A percentile compares a stretch with the other conserved stretches of the same genome.
Evolutionary conservation across 2,888 invertebrate species (phyloP).

Genomic region (Cyaniris semiargus): DNA sequence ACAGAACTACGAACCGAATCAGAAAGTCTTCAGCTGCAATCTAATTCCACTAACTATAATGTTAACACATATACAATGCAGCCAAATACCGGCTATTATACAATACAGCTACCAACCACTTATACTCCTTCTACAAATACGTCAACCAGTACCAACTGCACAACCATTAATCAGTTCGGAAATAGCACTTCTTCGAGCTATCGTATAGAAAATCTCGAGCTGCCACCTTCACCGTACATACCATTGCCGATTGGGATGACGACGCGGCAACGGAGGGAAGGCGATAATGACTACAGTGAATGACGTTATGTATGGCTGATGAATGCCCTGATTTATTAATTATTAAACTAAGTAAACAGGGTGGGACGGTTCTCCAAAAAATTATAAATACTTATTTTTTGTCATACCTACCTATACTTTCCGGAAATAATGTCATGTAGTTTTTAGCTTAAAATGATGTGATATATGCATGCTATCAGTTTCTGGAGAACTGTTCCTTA

Average conservation of each 20-base stretch:
- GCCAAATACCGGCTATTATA: conserved; percentile 14
- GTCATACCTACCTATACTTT: no score
- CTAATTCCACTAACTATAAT: conserved; percentile 12
- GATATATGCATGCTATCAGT: no score
- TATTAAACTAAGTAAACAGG: conserved; percentile 8
- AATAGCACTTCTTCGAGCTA: conserved; percentile 8
- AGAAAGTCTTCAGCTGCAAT: conserved; percentile 14
- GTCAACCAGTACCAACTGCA: conserved; percentile 8
- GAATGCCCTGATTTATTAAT: conserved; percentile 8
- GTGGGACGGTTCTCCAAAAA: conserved; percentile 8
- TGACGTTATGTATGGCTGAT: conserved; percentile 8
- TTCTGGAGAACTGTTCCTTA: no score
- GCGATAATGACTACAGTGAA: conserved; percentile 8
- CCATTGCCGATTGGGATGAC: conserved; percentile 8
- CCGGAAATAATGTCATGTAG: no score
- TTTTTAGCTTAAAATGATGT: no score
- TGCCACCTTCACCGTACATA: conserved; percentile 8
- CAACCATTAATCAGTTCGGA: conserved; percentile 8
- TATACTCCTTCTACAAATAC: conserved; percentile 13
- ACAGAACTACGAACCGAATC: conserved; percentile 16
- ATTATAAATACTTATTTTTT: conserved; percentile 8
- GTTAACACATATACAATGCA: conserved; percentile 13
- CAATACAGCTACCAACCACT: conserved; percentile 13
- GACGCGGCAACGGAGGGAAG: conserved; percentile 8
- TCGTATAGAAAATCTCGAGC: conserved; percentile 8